Evolutionary conservation across 35 echinoderm and acorn worm genomes (phyloP), one percentile per base, ranked within the genome.

Genomic region (Anneissia japonica): DNA sequence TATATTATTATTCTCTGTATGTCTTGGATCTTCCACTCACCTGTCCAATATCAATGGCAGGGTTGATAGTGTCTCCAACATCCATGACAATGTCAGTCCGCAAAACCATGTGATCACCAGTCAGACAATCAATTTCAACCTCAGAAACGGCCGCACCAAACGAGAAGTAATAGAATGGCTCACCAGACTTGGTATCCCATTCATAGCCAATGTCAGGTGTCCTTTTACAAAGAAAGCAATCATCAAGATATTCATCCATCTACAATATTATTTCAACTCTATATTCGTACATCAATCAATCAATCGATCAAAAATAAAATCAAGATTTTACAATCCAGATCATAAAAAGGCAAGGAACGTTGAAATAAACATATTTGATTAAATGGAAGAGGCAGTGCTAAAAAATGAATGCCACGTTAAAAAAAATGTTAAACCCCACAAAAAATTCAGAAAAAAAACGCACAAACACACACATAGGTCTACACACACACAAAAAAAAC

Each of bases 41-140:
- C 84, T 86, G 84, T 37, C 84, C 84, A 21, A 86, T 40, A 31
- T 86, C 84, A 21, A 86, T 74, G 38, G 84, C 84, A 39, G 84
- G 84, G 34, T 86, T 86, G 72, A 86, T 75, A 36, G 55, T 86
- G 75, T 86, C 74, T 77, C 84, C 84, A 3, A 77, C 84, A 32
- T 86, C 84, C 84, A 86, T 86, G 21, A 76, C 84, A 36, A 86
- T 76, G 37, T 86, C 84, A 10, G 84, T 86, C 17, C 72, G 74
- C 11, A 86, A 34, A 36, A 76, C 37, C 30, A 74, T 77, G 74
- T 92, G 94, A 32, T 90, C 79, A 19, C 94, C 94, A 45, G 94
- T 97, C 26, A 97, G 37, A 46, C 94, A 96, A 82, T 96, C 90
- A 31, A 96, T 88, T 82, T 97, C 90, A 3, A 97, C 94, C 14